These are phyloP conservation scores for Amiota communis DNA, from an alignment of 2,888 invertebrate genomes.

Conservation along the genomic window DNA sequence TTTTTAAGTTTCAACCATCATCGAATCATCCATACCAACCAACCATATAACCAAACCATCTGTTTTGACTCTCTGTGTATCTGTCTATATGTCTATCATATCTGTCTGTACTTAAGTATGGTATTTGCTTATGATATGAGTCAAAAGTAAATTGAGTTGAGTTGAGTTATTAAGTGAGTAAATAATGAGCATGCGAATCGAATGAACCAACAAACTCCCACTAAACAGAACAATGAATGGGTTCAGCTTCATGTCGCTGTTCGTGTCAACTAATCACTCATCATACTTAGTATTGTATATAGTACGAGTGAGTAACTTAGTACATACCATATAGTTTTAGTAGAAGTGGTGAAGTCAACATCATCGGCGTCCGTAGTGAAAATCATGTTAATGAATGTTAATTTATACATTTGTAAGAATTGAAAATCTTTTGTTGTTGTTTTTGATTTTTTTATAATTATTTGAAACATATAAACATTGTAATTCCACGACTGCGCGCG, in stretches of 20 bases:
- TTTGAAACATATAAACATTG: conserved; percentile 5
- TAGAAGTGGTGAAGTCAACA: conserved; percentile 27
- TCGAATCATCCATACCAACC: too few species aligned
- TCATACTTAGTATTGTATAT: too few species aligned
- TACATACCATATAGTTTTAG: too few species aligned
- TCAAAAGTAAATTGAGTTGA: background rate
- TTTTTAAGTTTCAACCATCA: too few species aligned
- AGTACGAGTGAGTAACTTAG: too few species aligned
- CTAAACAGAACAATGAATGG: background rate
- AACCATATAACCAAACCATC: too few species aligned
- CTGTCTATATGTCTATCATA: background rate
- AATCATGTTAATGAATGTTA: conserved; percentile 64
- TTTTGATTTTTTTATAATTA: conserved; percentile 22
- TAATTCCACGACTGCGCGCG: background rate
- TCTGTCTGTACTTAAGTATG: background rate
- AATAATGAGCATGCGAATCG: background rate
- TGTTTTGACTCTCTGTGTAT: too few species aligned
- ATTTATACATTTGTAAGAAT: conserved; percentile 64
- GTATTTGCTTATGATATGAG: background rate
- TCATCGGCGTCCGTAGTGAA: conserved; percentile 48
- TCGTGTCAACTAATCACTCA: conserved; percentile 7
- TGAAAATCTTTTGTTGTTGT: conserved; percentile 39
- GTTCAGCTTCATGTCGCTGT: background rate
- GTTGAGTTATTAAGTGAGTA: conserved; percentile 26
- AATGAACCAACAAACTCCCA: conserved; percentile 6